A percentile compares a stretch with the other conserved stretches of the same genome.
These are phyloP conservation scores for Ennomos fuscantarius DNA, from an alignment of 2,888 invertebrate species.

Conservation along the genomic window DNA sequence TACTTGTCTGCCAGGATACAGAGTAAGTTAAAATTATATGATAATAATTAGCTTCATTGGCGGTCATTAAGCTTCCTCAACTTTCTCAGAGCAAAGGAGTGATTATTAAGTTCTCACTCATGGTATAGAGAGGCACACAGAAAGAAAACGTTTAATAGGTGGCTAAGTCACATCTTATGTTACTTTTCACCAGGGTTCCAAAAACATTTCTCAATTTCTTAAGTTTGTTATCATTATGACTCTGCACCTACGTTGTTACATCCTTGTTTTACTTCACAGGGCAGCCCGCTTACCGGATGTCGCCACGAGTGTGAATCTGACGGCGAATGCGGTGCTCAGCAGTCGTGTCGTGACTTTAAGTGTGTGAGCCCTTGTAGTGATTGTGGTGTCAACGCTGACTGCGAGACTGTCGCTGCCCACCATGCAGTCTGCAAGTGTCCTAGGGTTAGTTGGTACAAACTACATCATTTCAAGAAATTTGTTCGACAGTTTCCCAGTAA, in stretches of 20 bases:
- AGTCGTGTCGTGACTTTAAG: constrained; percentile 90
- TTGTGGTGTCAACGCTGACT: constrained; percentile 92
- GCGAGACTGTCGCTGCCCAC: constrained; percentile 90
- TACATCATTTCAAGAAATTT: constrained; percentile 8
- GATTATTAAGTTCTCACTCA: too few relatives aligned
- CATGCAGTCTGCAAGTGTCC: constrained; percentile 92
- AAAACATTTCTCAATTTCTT: too few relatives aligned
- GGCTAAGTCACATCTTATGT: too few relatives aligned
- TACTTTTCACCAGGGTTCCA: too few relatives aligned
- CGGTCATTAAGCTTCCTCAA: too few relatives aligned
- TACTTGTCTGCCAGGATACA: constrained; percentile 90
- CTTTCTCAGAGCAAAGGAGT: too few relatives aligned
- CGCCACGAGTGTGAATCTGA: constrained; percentile 93
- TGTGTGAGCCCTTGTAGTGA: constrained; percentile 91
- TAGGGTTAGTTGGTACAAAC: constrained; percentile 80
- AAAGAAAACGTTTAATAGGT: too few relatives aligned
- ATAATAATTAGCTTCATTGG: too few relatives aligned
- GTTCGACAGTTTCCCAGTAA: too few relatives aligned
- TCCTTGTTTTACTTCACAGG: constrained; percentile 63
- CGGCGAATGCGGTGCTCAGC: constrained; percentile 88
- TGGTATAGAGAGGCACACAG: too few relatives aligned
- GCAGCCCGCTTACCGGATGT: constrained; percentile 91
- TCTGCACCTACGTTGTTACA: too few relatives aligned
- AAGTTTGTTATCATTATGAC: too few relatives aligned
- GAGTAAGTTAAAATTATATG: constrained; percentile 57